Percentiles rank a stretch among this genome's conserved stretches.
These are phyloP conservation scores for Peromyscus polionotus DNA, from an alignment of 2,113 vertebrate species.

Conservation along the genomic window DNA sequence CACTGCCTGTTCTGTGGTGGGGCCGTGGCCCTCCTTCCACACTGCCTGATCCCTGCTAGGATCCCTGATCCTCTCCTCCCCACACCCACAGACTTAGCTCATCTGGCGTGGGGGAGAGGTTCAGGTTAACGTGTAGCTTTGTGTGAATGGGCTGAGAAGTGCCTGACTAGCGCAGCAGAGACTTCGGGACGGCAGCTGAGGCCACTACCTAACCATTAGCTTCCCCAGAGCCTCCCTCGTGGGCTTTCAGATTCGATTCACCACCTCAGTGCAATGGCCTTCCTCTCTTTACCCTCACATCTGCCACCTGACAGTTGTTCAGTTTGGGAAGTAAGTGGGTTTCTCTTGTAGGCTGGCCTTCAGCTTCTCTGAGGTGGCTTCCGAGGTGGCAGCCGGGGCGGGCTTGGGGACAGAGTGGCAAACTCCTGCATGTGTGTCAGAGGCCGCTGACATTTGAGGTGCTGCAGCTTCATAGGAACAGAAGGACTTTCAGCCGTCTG, in stretches of 20 bases:
- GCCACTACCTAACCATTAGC: background rate
- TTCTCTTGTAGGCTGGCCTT: background rate
- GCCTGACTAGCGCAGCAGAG: background rate
- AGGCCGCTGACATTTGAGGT: fast-evolving
- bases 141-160: background rate
- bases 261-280: background rate
- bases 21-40: no score
- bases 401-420: background rate
- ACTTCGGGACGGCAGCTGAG: background rate
- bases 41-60: no score
- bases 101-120: background rate
- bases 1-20: background rate
- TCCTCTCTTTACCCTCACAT: background rate
- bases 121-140: background rate
- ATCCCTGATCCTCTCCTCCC: background rate
- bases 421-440: background rate
- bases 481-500: background rate
- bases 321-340: background rate
- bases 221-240: background rate
- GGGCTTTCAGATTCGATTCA: background rate
- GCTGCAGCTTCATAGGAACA: background rate
- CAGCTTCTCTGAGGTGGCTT: background rate
- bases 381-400: fast-evolving
- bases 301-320: background rate
- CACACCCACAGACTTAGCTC: background rate